Evolutionary conservation across 2,797 vertebrate genomes (phyloP).

Genomic region (Cyclopterus lumpus): DNA sequence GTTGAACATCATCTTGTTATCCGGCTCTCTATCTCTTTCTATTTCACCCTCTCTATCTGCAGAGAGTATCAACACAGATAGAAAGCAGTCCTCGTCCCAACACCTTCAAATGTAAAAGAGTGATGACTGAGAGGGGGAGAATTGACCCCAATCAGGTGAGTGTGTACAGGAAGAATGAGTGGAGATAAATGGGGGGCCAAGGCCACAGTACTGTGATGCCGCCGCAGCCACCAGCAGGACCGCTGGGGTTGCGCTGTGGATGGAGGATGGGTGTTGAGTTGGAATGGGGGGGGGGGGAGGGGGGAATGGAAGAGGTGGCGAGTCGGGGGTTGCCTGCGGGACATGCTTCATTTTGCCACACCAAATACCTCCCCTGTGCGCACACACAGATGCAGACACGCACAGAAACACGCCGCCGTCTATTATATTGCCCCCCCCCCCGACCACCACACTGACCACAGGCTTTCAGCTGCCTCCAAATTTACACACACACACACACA

Average conservation of each 20-base stretch:
- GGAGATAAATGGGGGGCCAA: constrained; percentile 73
- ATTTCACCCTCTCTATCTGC: constrained; percentile 26
- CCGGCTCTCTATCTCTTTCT: constrained; percentile 25
- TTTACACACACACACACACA: constrained; percentile 39
- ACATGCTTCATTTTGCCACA: constrained; percentile 70
- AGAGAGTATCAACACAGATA: constrained; percentile 14
- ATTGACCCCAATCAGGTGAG: constrained; percentile 80
- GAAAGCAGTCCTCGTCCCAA: constrained; percentile 13
- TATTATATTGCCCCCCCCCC: constrained; percentile 41
- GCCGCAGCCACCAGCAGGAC: constrained; percentile 77
- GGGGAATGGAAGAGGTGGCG: constrained; percentile 19
- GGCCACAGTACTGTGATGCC: constrained; percentile 63
- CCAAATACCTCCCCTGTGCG: constrained; percentile 11
- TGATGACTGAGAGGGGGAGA: constrained; percentile 65
- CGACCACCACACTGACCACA: constrained; percentile 59
- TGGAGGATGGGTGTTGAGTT: constrained; percentile 46
- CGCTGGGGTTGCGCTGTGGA: constrained; percentile 45
- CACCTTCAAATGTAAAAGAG: constrained; percentile 70
- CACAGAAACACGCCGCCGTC: constrained; percentile 39
- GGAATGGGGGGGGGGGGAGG: constrained; percentile 1
- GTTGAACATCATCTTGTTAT: constrained; percentile 12
- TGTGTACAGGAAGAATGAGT: constrained; percentile 29
- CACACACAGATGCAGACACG: constrained; percentile 24
- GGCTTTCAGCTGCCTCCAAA: constrained; percentile 77
- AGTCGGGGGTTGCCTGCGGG: constrained; percentile 43